phyloP scores from a whole-genome alignment of 2,113 vertebrate genomes.

The Apaloderma vittatum region DNA sequence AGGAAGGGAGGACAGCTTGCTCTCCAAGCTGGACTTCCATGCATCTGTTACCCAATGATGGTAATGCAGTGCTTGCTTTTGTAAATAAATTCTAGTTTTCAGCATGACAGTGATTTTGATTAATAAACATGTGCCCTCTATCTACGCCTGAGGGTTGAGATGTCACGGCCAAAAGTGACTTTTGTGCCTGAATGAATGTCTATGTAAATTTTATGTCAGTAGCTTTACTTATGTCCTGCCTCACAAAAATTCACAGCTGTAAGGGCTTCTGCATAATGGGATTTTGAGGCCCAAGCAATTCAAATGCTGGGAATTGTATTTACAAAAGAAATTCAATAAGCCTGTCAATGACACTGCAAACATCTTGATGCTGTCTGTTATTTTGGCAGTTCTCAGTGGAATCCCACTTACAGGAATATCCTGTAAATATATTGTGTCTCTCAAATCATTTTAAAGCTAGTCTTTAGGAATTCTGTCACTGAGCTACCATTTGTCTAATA shows the following conservation, averaged over 20 bases:
- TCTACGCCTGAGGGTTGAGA: background rate
- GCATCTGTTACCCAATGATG: background rate
- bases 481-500: background rate
- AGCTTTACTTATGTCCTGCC: background rate
- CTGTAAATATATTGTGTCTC: background rate
- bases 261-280: slow-evolving; percentile 9
- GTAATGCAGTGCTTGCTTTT: background rate
- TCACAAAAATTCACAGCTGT: background rate
- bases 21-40: background rate
- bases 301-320: background rate
- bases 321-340: slow-evolving; percentile 1
- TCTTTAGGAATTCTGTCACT: background rate
- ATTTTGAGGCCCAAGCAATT: background rate
- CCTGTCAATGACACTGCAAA: background rate
- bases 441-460: background rate
- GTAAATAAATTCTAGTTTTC: background rate
- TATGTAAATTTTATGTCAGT: background rate
- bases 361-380: background rate
- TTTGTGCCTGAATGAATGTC: slow-evolving; percentile 15
- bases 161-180: slow-evolving; percentile 22
- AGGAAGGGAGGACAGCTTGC: background rate
- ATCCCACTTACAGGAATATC: background rate
- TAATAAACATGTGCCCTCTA: background rate
- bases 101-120: slow-evolving; percentile 2
- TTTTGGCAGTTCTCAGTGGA: background rate